Evolutionary conservation across 2,888 invertebrate species (phyloP).

Genomic region (Drosophila quinaria): DNA sequence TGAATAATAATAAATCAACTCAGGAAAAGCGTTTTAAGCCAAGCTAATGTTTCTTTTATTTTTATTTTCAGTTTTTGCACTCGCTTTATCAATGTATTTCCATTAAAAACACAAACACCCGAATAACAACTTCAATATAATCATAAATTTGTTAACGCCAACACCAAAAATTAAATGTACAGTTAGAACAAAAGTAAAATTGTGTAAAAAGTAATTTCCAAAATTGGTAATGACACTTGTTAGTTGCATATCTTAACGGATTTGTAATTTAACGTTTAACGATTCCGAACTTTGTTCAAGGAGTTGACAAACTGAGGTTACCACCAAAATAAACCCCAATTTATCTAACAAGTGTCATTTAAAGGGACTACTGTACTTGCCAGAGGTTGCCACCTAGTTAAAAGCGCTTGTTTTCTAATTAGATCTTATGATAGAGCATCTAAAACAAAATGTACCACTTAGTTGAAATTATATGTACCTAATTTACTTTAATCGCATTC

Average conservation of each 20-base stretch:
- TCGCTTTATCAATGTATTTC: not conserved
- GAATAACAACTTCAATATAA: constrained; percentile 30
- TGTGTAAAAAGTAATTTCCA: constrained; percentile 29
- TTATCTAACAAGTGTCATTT: not conserved
- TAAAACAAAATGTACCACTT: not conserved
- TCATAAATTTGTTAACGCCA: constrained; percentile 35
- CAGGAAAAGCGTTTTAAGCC: constrained; percentile 45
- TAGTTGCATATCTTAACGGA: constrained; percentile 1
- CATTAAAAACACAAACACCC: constrained; percentile 29
- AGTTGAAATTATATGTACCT: not conserved
- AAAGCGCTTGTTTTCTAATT: not conserved
- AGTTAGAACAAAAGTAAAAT: constrained; percentile 37
- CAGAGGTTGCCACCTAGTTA: not conserved
- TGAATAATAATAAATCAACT: constrained; percentile 30
- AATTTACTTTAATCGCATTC: too few species aligned
- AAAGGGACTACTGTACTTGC: not conserved
- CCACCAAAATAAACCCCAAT: not conserved
- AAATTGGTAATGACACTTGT: constrained; percentile 7
- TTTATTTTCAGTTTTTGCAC: constrained; percentile 1
- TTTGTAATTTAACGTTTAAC: not conserved
- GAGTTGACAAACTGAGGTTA: not conserved
- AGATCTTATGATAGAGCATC: not conserved
- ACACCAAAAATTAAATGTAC: constrained; percentile 50
- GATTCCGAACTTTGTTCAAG: too few species aligned
- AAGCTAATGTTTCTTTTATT: constrained; percentile 26